Percentiles rank a stretch among this genome's conserved stretches.
These are phyloP conservation scores for Chaetogeoica ovagalla DNA, from an alignment of 2,888 invertebrate genomes.

Conservation along the genomic window DNA sequence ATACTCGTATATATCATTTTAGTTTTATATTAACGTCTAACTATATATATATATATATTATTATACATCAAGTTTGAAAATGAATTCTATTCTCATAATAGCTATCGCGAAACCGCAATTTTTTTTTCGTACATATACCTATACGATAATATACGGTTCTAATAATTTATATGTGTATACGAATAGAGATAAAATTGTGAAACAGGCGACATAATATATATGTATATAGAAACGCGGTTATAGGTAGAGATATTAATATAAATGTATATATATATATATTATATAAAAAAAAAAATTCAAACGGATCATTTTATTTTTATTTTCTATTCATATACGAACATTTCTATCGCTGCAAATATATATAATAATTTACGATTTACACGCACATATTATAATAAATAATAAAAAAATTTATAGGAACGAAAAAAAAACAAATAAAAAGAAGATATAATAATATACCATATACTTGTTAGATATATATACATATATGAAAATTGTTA, in stretches of 20 bases:
- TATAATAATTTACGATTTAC: not conserved
- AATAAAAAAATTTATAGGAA: not conserved
- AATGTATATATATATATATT: no score
- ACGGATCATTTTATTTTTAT: not conserved
- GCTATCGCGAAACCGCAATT: no score
- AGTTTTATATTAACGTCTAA: no score
- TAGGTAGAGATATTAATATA: not conserved
- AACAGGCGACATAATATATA: no score
- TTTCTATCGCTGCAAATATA: not conserved
- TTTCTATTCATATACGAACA: not conserved
- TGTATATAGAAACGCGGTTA: not conserved
- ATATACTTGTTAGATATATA: slow-evolving; percentile 10
- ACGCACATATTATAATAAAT: not conserved
- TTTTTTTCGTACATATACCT: no score
- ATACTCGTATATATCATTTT: no score
- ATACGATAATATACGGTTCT: no score
- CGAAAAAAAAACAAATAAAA: not conserved
- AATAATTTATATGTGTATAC: no score
- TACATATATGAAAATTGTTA: not conserved
- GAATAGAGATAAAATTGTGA: no score
- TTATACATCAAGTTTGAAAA: no score
- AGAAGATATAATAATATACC: not conserved
- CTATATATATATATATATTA: no score
- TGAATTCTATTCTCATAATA: no score
- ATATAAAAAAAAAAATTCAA: not conserved